Evolutionary conservation across 2,113 vertebrate genomes (phyloP).

Genomic region (Hyperopisus bebe): DNA sequence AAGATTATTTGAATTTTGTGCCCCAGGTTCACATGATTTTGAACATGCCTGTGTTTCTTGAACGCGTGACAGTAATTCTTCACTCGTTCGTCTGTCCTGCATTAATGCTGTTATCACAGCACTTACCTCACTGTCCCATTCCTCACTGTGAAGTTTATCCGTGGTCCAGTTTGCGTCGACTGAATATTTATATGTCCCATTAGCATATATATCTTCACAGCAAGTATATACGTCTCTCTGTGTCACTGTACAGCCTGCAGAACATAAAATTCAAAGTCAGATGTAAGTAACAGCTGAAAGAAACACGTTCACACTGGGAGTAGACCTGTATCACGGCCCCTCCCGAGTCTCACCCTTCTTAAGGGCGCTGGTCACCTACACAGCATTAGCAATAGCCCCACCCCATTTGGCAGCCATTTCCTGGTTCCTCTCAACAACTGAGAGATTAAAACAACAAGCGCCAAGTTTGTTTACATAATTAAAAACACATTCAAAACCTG

Average conservation of each 20-base stretch:
- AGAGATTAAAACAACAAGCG: no score
- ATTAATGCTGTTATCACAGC: background rate
- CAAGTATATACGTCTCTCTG: background rate
- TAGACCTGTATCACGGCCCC: background rate
- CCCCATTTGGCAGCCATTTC: no score
- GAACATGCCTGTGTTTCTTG: background rate
- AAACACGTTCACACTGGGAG: background rate
- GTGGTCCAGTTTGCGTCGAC: background rate
- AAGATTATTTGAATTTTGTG: background rate
- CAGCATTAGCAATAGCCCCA: no score
- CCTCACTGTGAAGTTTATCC: background rate
- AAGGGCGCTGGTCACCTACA: no score
- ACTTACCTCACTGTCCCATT: background rate
- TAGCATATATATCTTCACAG: background rate
- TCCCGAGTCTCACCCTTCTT: no score
- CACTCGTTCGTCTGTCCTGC: background rate
- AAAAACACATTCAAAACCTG: background rate
- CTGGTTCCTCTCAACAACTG: no score
- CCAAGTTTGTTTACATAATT: background rate
- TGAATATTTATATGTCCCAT: background rate
- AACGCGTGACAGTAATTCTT: background rate
- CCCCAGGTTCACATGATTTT: background rate
- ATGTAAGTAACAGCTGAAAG: background rate
- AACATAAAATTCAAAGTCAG: background rate
- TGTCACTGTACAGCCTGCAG: background rate